Evolutionary conservation across 2,888 invertebrate species (phyloP).

Genomic region (Heliconius hortense): DNA sequence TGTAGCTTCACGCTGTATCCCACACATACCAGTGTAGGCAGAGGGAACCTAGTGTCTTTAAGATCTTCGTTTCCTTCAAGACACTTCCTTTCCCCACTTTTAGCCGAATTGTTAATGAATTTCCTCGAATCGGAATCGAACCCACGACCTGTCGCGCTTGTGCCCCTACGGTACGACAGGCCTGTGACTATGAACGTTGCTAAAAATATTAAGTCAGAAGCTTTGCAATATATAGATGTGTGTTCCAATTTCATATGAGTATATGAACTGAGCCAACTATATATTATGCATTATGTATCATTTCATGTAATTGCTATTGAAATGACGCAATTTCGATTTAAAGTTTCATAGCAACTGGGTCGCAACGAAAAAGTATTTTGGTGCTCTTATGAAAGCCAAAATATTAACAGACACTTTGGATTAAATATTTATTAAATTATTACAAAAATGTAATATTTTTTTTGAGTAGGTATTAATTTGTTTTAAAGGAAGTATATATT

Average conservation of each 20-base stretch:
- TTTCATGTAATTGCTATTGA: slow-evolving; percentile 35
- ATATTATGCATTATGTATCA: slow-evolving; percentile 38
- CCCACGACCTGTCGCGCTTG: no score
- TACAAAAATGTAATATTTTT: no score
- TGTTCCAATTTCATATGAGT: slow-evolving; percentile 31
- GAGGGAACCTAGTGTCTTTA: no score
- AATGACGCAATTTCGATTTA: slow-evolving; percentile 41
- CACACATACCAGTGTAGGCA: no score
- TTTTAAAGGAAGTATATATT: not conserved
- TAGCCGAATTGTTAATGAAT: no score
- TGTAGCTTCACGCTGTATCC: no score
- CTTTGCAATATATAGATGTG: slow-evolving; percentile 23
- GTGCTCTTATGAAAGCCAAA: slow-evolving; percentile 28
- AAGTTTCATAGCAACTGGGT: slow-evolving; percentile 39
- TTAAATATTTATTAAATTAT: not conserved
- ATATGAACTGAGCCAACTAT: slow-evolving; percentile 25
- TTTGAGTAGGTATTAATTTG: not conserved
- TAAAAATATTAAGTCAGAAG: slow-evolving; percentile 2
- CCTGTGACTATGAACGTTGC: no score
- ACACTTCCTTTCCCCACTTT: no score
- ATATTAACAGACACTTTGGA: slow-evolving; percentile 1
- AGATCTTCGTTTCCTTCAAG: no score
- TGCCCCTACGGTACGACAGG: no score
- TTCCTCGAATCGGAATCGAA: no score
- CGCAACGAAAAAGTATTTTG: slow-evolving; percentile 36